A percentile compares a stretch with the other conserved stretches of the same genome.
Conservation (phyloP, 2,797 vertebrate species). For the Bradypodion pumilum region DNA sequence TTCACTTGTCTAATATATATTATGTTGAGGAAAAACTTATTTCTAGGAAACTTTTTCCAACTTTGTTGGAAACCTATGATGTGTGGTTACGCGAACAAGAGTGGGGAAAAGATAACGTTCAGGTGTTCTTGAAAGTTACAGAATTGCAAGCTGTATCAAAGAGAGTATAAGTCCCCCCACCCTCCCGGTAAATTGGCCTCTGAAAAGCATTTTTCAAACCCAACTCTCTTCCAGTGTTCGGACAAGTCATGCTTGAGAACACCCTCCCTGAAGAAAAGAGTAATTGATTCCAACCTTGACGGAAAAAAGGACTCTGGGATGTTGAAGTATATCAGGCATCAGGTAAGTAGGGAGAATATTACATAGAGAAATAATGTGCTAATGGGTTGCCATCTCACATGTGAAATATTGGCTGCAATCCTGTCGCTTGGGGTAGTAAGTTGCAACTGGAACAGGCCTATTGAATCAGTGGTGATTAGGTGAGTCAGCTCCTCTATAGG, state of each 20-base stretch:
- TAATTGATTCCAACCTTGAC: conserved; percentile 87
- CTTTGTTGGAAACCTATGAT: not conserved
- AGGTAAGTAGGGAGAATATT: conserved; percentile 76
- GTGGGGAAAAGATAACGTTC: not conserved
- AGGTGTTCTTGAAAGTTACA: not conserved
- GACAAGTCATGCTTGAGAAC: conserved; percentile 97
- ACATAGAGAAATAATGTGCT: not conserved
- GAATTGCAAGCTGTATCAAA: not conserved
- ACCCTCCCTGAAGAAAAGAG: conserved; percentile 93
- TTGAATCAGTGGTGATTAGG: too few species aligned
- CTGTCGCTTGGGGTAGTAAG: too few species aligned
- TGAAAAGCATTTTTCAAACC: not conserved
- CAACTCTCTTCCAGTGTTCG: conserved; percentile 83
- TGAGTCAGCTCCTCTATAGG: too few species aligned
- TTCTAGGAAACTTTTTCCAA: not conserved
- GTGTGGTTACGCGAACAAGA: not conserved
- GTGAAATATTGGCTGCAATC: not conserved
- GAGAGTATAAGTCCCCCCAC: not conserved
- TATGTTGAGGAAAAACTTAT: too few species aligned
- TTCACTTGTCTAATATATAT: too few species aligned
- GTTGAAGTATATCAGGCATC: conserved; percentile 97
- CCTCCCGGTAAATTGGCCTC: not conserved
- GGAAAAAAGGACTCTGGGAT: conserved; percentile 98
- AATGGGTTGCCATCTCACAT: not conserved
- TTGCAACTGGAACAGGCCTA: too few species aligned